Conservation (phyloP, 2,888 invertebrate genomes). For the Stenotaenia linearis region DNA sequence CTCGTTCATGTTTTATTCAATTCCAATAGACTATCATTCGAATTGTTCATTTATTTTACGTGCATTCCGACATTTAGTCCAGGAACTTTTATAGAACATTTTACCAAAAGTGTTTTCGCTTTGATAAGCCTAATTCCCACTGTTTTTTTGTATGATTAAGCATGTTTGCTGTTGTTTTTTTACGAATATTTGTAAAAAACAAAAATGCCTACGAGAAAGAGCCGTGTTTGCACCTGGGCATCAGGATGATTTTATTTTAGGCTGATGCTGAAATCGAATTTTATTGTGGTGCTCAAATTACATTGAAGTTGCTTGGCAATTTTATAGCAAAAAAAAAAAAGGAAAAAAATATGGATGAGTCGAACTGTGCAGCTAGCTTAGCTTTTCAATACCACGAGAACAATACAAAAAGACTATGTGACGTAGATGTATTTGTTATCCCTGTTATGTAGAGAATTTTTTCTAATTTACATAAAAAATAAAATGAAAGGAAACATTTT, state of each 20-base stretch:
- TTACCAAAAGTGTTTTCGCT: slow-evolving; percentile 7
- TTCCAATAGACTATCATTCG: not conserved
- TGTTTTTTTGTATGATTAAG: slow-evolving; percentile 22
- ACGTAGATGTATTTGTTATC: slow-evolving; percentile 26
- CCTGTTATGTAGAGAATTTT: slow-evolving; percentile 22
- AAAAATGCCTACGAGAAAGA: not conserved
- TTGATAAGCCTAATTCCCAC: not conserved
- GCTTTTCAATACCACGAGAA: slow-evolving; percentile 26
- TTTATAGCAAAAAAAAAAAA: not conserved
- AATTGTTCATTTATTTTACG: not conserved
- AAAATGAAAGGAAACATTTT: not conserved
- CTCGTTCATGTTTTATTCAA: not conserved
- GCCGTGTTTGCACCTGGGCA: not conserved
- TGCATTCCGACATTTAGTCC: not conserved
- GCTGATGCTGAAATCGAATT: not conserved
- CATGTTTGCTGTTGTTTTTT: slow-evolving; percentile 23
- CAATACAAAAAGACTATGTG: not conserved
- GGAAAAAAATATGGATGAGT: not conserved
- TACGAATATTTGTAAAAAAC: slow-evolving; percentile 4
- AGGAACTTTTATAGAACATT: slow-evolving; percentile 15
- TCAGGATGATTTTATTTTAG: not conserved
- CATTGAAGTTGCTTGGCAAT: slow-evolving; percentile 21
- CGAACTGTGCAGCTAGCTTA: slow-evolving; percentile 17
- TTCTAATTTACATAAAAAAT: not conserved
- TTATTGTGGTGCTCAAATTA: slow-evolving; percentile 14